Evolutionary conservation across 2,888 invertebrate species (phyloP), one percentile per base, ranked within the genome.

Genomic region (Nebria brevicollis): DNA sequence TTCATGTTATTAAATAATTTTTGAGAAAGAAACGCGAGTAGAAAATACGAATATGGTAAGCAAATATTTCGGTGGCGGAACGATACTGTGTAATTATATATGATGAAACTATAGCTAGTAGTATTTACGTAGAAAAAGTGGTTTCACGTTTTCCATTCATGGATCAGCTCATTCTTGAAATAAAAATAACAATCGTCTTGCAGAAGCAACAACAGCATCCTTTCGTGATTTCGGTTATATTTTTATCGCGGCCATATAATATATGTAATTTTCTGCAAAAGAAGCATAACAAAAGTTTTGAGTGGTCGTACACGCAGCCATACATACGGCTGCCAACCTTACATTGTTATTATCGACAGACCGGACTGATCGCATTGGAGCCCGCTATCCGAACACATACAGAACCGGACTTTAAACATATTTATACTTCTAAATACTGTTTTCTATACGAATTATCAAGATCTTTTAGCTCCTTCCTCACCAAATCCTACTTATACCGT

Each of bases 291-390:
- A 78, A 78, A 66, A 73, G 64, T 66, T 78, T 54, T 72, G 73
- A 65, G 73, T 64, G 73, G 73, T 66, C 73, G 26, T 72, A 72
- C 73, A 73, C 73, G 73, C 77, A 77, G 42, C 26, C 72, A 77
- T 72, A 78, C 78, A 64, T 25, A 75, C 64, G 72, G 73, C 78
- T 78, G 73, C 78, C 73, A 73, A 73, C 78, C 78, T 78, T 65
- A 78, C 78, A 78, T 78, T 78, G 78, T 78, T 78, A 78, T 78
- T 78, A 78, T 78, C 78, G 78, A 78, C 78, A 78, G 78, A 66
- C 72, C 73, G 73, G 66, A 73, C 11, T 65, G 78, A 78, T 65
- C 75, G 73, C 78, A 66, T 73, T 77, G 77, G 72, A 73, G 78
- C 78, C 77, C 72, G 77, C 72, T 20, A 20, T 20, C 65, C 34